phyloP scores from a whole-genome alignment of 2,797 vertebrate species.

The Tenualosa thibaudeaui region DNA sequence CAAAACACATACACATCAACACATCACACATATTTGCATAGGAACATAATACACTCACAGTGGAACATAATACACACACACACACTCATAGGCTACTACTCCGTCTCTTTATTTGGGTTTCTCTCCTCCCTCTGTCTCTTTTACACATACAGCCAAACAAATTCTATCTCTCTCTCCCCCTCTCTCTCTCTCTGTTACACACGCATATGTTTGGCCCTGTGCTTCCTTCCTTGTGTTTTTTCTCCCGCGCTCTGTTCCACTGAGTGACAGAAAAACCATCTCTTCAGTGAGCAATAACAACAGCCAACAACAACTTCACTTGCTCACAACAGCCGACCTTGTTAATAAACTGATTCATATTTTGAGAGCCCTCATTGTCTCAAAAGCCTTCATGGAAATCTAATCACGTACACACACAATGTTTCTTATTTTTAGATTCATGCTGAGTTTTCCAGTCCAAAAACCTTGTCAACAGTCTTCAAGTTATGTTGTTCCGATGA shows the following conservation, averaged over 20 bases:
- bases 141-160: neutral
- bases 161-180: neutral
- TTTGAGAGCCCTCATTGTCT: neutral
- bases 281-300: constrained; percentile 44
- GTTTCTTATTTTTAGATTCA: constrained; percentile 7
- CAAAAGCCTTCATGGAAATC: constrained; percentile 5
- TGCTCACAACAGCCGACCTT: constrained; percentile 36
- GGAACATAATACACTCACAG: neutral
- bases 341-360: neutral
- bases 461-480: neutral
- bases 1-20: too few species aligned
- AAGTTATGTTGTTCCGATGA: neutral
- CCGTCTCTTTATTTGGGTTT: neutral
- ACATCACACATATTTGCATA: neutral
- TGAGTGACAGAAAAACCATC: constrained; percentile 36
- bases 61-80: neutral
- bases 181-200: constrained; percentile 2
- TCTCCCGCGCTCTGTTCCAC: constrained; percentile 41
- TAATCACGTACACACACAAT: constrained; percentile 1
- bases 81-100: too few species aligned
- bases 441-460: neutral
- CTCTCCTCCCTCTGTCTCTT: neutral
- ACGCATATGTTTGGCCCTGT: neutral
- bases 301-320: constrained; percentile 39
- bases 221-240: constrained; percentile 50